Base-by-base conservation (phyloP, 2,888 invertebrate species). In the Ephialtes manifestator region DNA sequence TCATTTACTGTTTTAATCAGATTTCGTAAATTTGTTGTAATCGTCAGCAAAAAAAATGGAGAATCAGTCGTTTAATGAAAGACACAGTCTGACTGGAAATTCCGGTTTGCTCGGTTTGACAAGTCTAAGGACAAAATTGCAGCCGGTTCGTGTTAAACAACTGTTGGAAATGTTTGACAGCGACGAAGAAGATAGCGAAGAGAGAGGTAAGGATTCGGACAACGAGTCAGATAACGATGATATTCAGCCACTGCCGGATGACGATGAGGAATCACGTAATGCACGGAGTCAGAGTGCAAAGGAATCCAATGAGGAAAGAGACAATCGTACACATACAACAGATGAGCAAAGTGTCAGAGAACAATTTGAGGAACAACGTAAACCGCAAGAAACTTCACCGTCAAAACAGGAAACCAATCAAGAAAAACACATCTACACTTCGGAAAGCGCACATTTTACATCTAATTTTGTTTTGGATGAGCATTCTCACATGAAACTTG, bases 91-190 rank as follows among this genome's bases (percentile, higher is more conserved):
- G 1, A 70, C 81, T 31, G 89, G 87, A 13, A 80, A 72, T 63
- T 88, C 87, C 5, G 84, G 55, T 15, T 48, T 71, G 51, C 24
- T 79, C 13, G 67, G 79, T 5, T 58, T 81, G n/a, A 70, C 80
- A 11, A 74, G 51, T n/a, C 4, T 65, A 0, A 78, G 81, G 11
- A n/a, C 81, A 2, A 75, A 24, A 15, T 88, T 89, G 84, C 90
- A 90, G 43, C 93, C 93, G 4, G 85, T 93, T 7, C 87, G 91
- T 11, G 89, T 93, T 5, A 92, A 92, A 81, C 90, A 88, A 2
- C 85, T 92, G 15, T 70, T 92, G 60, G 85, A 89, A 58, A 87
- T 86, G 79, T 90, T 86, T 48, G 89, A 88, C 20, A 90, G 88
- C 39, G 92, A 92, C 31, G 93, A 93, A 60, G 90, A 89, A 24